Evolutionary conservation across 1,140 invertebrate species (phyloP), one percentile per base, ranked within the genome.

Genomic region (Zaprionus africanus): DNA sequence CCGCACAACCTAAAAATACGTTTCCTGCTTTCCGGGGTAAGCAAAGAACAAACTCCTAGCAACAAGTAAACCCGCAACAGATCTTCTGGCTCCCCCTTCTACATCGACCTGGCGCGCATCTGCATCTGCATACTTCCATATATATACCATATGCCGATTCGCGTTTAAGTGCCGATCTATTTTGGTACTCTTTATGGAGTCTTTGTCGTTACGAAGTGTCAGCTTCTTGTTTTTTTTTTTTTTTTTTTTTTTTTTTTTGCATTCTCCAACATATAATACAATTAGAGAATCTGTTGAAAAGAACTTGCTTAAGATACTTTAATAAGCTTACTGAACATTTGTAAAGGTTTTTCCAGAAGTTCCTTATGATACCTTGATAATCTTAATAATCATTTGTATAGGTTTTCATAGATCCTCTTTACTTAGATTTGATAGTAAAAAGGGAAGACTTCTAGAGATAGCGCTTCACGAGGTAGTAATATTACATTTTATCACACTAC

Each of bases 1-100:
- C 91, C 91, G 84, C 91, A 92, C 81, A 92, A 92, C 82, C 91
- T 92, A 79, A 92, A 92, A 92, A 92, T 92, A 90, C 90, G 90
- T 68, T 92, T 92, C 82, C 90, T 92, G 78, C 86, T 92, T 72
- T 92, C 91, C 75, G 91, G 91, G 91, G 91, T 92, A 92, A 92
- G 85, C 51, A 34, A 34, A 0, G 31, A 68, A 41, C 53, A 58
- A 22, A 62, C 22, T 28, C 60, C 15, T n/a, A n/a, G 24, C 9
- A 43, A 17, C 19, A 15, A 60, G 6, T 24, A 15, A 41, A 41
- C 12, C 12, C 34, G 31, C 31, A 13, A 49, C 41, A 13, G 24
- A 49, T 59, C 46, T 28, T 34, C 28, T 31, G 28, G 1, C 12
- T 53, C 19, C 38, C 36, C 43, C 36, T 26, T 36, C 41, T 22